Evolutionary conservation across 2,113 vertebrate genomes (phyloP), one percentile per base, ranked within the genome.

Genomic region (Trinectes maculatus): DNA sequence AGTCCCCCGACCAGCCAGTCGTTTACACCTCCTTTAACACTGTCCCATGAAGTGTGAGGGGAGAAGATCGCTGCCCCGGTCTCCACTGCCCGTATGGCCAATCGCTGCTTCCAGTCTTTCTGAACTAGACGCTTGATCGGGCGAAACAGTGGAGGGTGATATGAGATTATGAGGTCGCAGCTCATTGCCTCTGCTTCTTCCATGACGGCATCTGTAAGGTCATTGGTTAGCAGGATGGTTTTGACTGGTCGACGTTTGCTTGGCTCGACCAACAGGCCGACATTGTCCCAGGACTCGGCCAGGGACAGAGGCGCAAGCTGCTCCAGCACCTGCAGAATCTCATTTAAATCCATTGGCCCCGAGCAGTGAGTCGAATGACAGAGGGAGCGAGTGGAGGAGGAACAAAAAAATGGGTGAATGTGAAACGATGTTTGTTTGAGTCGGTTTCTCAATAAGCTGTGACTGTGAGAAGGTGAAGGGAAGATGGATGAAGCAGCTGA

Each of bases 251-350:
- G 95, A 0, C 92, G 86, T 43, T 93, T 93, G 40, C 94, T 94
- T 0, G 97, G 98, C 80, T 98, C 95, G 13, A 99, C 94, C 87
- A 99, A 85, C 22, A 99, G 83, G 2, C 98, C 96, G 2, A 99
- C 96, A 0, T 98, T 98, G 89, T 99, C 97, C 97, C 98, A 99
- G 6, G 93, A 93, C 77, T 96, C 96, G 0, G 98, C 98, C 73
- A 98, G 89, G 0, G 94, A 91, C 15, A 94, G 93, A 0, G 96
- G 91, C 11, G 96, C 96, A 0, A 99, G 93, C 71, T 92, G 83
- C 49, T 95, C 93, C 48, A 99, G 79, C 46, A 93, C 91, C 29
- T 92, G 80, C 26, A 98, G 80, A 10, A 98, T 86, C 3, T 90
- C 77, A 46, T 91, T 63, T 16, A 98, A 85, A 29, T 98, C 80